Percentiles rank a stretch among this genome's conserved stretches.
These are phyloP conservation scores for Lepidochrysops patricia DNA, from an alignment of 2,888 invertebrate species.

Conservation along the genomic window DNA sequence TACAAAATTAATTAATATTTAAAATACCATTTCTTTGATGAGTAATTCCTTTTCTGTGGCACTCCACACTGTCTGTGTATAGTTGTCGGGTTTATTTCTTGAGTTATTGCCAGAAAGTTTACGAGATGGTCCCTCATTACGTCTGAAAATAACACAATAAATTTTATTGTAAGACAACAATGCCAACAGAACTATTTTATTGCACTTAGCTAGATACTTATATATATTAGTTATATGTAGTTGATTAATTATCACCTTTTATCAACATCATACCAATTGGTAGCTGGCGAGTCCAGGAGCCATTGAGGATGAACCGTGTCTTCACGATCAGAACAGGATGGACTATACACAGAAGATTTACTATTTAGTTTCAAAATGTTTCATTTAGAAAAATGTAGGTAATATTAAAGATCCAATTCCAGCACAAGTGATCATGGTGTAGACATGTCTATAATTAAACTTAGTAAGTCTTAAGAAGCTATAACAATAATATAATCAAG, in stretches of 20 bases:
- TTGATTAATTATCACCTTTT: slow-evolving; percentile 42
- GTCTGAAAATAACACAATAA: slow-evolving; percentile 29
- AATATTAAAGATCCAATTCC: too few species aligned
- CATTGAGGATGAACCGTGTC: slow-evolving; percentile 78
- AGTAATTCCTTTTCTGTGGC: slow-evolving; percentile 70
- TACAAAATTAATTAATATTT: too few species aligned
- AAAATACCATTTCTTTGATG: slow-evolving; percentile 69
- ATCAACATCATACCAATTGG: slow-evolving; percentile 76
- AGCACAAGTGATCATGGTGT: too few species aligned
- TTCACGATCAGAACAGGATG: slow-evolving; percentile 72
- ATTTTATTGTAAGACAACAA: not conserved
- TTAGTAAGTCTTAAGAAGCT: too few species aligned
- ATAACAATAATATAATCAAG: too few species aligned
- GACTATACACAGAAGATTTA: slow-evolving; percentile 33
- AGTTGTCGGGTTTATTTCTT: slow-evolving; percentile 29
- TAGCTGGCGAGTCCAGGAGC: slow-evolving; percentile 76
- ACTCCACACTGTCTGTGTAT: slow-evolving; percentile 45
- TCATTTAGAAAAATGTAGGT: too few species aligned
- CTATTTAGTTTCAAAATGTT: too few species aligned
- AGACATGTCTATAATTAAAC: too few species aligned
- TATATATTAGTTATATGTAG: not conserved
- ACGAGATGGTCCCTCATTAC: slow-evolving; percentile 39
- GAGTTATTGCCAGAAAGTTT: slow-evolving; percentile 44
- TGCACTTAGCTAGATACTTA: not conserved
- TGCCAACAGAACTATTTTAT: not conserved